Evolutionary conservation across 2,113 vertebrate genomes (phyloP).

Genomic region (Argyrosomus japonicus): DNA sequence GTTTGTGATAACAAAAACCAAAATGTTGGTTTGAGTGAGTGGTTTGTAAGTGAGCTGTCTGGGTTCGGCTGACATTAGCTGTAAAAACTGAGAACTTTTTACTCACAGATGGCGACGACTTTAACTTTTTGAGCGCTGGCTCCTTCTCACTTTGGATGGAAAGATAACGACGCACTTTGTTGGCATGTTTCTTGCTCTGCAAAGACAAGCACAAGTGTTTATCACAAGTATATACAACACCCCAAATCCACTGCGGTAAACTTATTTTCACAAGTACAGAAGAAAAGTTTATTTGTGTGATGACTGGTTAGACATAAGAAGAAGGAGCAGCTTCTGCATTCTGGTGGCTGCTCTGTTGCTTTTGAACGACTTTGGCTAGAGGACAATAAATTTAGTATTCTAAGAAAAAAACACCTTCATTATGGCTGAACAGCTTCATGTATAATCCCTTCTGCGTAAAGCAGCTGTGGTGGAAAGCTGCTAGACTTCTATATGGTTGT

Average conservation of each 20-base stretch:
- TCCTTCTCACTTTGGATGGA: conserved; percentile 88
- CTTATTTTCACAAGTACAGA: not conserved
- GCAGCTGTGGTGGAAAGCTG: too few relatives aligned
- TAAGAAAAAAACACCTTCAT: not conserved
- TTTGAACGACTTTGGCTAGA: not conserved
- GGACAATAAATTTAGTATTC: not conserved
- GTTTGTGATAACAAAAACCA: too few relatives aligned
- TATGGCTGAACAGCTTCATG: not conserved
- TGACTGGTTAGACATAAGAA: not conserved
- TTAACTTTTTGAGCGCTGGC: conserved; percentile 75
- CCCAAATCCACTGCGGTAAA: not conserved
- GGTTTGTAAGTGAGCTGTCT: not conserved
- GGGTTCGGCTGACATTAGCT: not conserved
- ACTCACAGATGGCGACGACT: conserved; percentile 74
- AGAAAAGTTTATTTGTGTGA: not conserved
- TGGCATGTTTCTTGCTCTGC: conserved; percentile 98
- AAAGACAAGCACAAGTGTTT: conserved; percentile 28
- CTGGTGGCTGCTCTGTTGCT: not conserved
- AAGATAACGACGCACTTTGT: conserved; percentile 94
- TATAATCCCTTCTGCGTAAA: too few relatives aligned
- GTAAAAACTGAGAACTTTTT: not conserved
- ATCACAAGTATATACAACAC: not conserved
- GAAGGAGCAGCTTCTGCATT: not conserved
- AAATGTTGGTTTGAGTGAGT: too few relatives aligned
- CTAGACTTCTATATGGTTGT: too few relatives aligned